Evolutionary conservation across 2,113 vertebrate genomes (phyloP).

Genomic region (Istiophorus platypterus): DNA sequence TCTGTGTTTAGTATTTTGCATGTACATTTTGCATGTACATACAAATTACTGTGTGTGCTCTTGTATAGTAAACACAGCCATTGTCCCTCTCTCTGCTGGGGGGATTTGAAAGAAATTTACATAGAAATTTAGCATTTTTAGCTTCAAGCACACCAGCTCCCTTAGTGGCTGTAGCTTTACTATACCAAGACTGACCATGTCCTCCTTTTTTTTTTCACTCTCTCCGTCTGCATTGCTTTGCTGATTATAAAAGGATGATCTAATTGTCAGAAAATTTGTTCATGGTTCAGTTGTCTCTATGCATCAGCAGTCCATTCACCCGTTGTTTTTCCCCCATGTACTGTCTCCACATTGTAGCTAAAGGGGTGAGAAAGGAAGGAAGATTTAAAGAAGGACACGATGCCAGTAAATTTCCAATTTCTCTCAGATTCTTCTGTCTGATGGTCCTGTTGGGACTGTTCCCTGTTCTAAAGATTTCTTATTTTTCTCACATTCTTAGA

Average conservation of each 20-base stretch:
- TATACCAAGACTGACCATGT: constrained; percentile 71
- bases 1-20: constrained; percentile 69
- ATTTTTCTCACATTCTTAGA: constrained; percentile 1
- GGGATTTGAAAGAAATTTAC: constrained; percentile 51
- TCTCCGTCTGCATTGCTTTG: constrained; percentile 82
- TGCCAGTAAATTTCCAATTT: constrained; percentile 57
- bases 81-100: constrained; percentile 5
- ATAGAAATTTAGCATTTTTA: constrained; percentile 19
- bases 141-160: constrained; percentile 10
- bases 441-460: constrained; percentile 47
- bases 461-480: constrained; percentile 29
- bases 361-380: constrained; percentile 73
- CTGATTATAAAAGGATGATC: constrained; percentile 86
- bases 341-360: constrained; percentile 68
- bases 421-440: constrained; percentile 41
- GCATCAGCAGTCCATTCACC: constrained; percentile 70
- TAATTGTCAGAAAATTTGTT: constrained; percentile 82
- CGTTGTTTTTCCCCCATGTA: constrained; percentile 53
- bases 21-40: constrained; percentile 82
- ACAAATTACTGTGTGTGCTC: constrained; percentile 62
- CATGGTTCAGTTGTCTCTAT: constrained; percentile 73
- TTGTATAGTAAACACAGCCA: constrained; percentile 74
- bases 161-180: constrained; percentile 75
- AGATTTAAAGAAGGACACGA: constrained; percentile 56
- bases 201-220: constrained; percentile 69